These are phyloP conservation scores for Bellardia pandia DNA, from an alignment of 2,888 invertebrate genomes.

Conservation along the genomic window DNA sequence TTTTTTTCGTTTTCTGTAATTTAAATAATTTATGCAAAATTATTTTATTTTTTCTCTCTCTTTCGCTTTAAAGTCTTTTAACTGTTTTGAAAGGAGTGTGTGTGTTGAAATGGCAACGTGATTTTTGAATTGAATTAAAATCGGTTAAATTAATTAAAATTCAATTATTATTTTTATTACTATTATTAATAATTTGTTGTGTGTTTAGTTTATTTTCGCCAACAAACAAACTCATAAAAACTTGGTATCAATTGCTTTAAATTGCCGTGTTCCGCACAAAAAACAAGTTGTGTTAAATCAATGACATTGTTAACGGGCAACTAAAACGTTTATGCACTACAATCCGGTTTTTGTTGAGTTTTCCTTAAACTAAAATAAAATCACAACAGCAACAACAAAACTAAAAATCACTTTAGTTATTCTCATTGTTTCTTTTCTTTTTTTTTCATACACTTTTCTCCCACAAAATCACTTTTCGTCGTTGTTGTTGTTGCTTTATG, in stretches of 20 bases:
- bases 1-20: neutral
- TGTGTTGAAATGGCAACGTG: constrained; percentile 3
- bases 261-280: constrained; percentile 42
- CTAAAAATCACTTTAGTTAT: constrained; percentile 47
- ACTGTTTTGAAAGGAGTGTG: neutral
- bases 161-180: constrained; percentile 64
- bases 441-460: constrained; percentile 27
- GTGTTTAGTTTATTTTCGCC: constrained; percentile 14
- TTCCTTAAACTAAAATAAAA: constrained; percentile 19
- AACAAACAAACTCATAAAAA: constrained; percentile 16
- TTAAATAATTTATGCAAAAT: constrained; percentile 38
- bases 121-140: constrained; percentile 4
- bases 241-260: constrained; percentile 40
- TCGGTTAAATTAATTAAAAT: constrained; percentile 70
- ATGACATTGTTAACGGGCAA: constrained; percentile 62
- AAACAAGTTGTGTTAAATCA: constrained; percentile 54
- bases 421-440: constrained; percentile 1
- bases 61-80: constrained; percentile 13
- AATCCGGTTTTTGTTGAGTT: constrained; percentile 69
- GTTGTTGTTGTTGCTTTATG: constrained; percentile 40
- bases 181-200: constrained; percentile 19
- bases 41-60: constrained; percentile 13
- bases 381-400: constrained; percentile 9
- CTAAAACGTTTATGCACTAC: constrained; percentile 61
- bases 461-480: constrained; percentile 49